Conservation (phyloP, 2,888 invertebrate genomes). For the Hypolimnas misippus region DNA sequence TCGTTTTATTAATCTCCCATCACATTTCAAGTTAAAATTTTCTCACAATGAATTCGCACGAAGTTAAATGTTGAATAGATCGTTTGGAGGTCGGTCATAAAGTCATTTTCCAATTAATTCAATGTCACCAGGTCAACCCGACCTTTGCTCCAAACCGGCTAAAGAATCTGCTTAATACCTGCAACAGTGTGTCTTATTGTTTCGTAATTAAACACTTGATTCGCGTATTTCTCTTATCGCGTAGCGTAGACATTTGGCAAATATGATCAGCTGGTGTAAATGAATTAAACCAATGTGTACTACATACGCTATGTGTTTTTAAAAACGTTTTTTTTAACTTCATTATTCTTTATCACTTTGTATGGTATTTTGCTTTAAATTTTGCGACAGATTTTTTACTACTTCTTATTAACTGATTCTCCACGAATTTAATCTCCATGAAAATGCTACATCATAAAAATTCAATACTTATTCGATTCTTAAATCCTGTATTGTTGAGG, state of each 20-base stretch:
- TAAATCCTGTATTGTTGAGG: too few species aligned
- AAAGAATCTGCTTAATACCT: conserved; percentile 32
- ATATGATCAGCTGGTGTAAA: conserved; percentile 64
- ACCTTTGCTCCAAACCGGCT: conserved; percentile 54
- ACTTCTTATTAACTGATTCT: too few species aligned
- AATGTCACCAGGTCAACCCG: conserved; percentile 75
- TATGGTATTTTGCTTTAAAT: too few species aligned
- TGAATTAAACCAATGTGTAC: conserved; percentile 14
- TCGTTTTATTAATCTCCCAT: conserved; percentile 45
- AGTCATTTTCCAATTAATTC: conserved; percentile 79
- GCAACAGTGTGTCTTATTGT: conserved; percentile 55
- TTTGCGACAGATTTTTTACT: too few species aligned
- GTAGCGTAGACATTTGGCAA: conserved; percentile 54
- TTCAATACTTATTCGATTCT: too few species aligned
- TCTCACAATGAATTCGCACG: conserved; percentile 62
- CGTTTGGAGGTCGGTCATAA: conserved; percentile 69
- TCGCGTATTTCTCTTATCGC: conserved; percentile 17
- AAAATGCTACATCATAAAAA: too few species aligned
- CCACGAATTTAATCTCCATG: too few species aligned
- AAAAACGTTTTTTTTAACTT: too few species aligned
- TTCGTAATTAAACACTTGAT: conserved; percentile 49
- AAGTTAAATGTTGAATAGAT: conserved; percentile 58
- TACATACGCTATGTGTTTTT: conserved; percentile 22
- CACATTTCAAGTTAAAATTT: conserved; percentile 43
- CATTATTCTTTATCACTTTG: too few species aligned